Conservation (phyloP, 2,888 invertebrate genomes). For the Philaethria dido region DNA sequence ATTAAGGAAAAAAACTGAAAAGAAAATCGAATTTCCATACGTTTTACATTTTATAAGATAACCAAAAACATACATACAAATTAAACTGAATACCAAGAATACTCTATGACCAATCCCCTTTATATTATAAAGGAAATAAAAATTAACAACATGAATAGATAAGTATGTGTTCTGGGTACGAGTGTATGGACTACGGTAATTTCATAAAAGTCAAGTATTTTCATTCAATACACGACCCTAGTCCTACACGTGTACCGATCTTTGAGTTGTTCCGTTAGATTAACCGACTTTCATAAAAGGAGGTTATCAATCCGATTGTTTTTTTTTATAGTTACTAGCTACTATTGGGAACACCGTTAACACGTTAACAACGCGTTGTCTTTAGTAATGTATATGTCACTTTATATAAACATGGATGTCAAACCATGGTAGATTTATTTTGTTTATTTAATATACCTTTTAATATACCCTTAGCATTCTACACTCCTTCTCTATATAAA, state of each 20-base stretch:
- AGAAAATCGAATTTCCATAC: background rate
- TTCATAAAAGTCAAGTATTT: slow-evolving; percentile 13
- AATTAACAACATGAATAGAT: slow-evolving; percentile 9
- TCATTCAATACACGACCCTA: slow-evolving; percentile 19
- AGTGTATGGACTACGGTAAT: slow-evolving; percentile 13
- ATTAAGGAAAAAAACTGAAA: background rate
- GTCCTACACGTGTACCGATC: slow-evolving; percentile 12
- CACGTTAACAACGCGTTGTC: too few species aligned
- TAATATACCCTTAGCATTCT: too few species aligned
- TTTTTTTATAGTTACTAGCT: background rate
- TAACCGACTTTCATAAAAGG: background rate
- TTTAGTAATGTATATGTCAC: too few species aligned
- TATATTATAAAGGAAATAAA: slow-evolving; percentile 3
- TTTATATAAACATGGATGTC: too few species aligned
- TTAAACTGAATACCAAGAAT: background rate
- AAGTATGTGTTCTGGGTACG: slow-evolving; percentile 6
- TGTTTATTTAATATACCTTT: too few species aligned
- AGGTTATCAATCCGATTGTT: background rate
- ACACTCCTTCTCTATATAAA: too few species aligned
- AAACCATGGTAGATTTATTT: too few species aligned
- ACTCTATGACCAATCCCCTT: background rate
- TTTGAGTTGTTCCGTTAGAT: background rate
- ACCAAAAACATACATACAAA: background rate
- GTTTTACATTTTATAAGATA: background rate
- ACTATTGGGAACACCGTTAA: too few species aligned